Percentiles rank a stretch among this genome's conserved stretches.
Evolutionary conservation across 1,140 invertebrate species (phyloP).

Genomic region (Cydia amplana): DNA sequence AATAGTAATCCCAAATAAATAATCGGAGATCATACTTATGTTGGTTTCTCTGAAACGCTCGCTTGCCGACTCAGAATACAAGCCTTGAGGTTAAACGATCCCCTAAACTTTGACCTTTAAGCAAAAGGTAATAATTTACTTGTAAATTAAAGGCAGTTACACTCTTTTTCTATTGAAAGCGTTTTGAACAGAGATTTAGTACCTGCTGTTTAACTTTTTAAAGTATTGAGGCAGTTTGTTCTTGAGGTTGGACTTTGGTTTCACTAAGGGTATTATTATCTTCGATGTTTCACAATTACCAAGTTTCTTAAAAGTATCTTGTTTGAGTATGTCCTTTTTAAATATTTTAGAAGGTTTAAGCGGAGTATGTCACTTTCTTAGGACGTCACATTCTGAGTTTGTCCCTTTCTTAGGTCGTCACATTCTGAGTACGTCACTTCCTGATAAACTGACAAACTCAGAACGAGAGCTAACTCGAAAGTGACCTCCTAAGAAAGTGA

Average conservation of each 20-base stretch:
- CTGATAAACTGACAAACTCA: too few relatives aligned
- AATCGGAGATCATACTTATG: neutral
- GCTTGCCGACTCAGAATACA: neutral
- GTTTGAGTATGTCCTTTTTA: too few relatives aligned
- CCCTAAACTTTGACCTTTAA: neutral
- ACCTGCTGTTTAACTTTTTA: conserved; percentile 2
- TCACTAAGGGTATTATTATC: neutral
- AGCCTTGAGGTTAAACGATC: neutral
- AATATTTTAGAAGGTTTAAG: too few relatives aligned
- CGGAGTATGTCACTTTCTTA: too few relatives aligned
- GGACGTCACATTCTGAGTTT: too few relatives aligned
- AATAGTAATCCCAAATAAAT: too few relatives aligned
- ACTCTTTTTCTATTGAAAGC: neutral
- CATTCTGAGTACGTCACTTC: too few relatives aligned
- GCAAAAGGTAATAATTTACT: neutral
- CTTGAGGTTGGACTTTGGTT: neutral
- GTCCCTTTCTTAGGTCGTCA: too few relatives aligned
- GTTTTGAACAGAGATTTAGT: neutral
- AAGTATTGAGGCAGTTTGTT: neutral
- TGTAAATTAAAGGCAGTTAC: neutral
- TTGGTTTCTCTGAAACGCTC: neutral
- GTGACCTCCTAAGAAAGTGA: too few relatives aligned
- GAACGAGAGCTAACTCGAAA: too few relatives aligned
- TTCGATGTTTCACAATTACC: too few relatives aligned
- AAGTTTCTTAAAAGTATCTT: too few relatives aligned